phyloP scores from a whole-genome alignment of 2,113 vertebrate genomes.

The Morone saxatilis region DNA sequence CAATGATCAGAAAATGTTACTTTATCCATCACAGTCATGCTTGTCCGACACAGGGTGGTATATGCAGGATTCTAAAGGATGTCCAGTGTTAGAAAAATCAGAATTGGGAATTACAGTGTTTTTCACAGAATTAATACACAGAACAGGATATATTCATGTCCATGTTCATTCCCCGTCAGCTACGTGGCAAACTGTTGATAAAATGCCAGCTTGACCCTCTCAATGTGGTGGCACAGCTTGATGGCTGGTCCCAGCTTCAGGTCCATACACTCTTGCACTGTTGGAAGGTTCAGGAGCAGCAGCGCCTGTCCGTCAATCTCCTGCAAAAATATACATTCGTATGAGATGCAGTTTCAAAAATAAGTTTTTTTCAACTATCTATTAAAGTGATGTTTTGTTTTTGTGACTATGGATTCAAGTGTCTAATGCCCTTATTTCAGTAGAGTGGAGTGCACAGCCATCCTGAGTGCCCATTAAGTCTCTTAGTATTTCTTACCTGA shows the following conservation, averaged over 20 bases:
- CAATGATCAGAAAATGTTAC: constrained; percentile 15
- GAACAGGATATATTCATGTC: constrained; percentile 44
- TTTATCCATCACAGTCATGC: constrained; percentile 13
- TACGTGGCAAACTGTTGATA: constrained; percentile 98
- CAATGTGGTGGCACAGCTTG: constrained; percentile 98
- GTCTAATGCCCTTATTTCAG: background rate
- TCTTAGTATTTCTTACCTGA: constrained; percentile 86
- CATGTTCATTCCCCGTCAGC: constrained; percentile 61
- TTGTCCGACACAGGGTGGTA: constrained; percentile 1
- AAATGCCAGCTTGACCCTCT: constrained; percentile 98
- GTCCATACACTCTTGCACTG: constrained; percentile 99
- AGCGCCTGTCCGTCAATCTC: constrained; percentile 99
- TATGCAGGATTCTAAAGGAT: constrained; percentile 47
- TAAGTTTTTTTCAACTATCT: background rate
- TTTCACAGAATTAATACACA: constrained; percentile 51
- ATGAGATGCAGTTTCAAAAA: constrained; percentile 2
- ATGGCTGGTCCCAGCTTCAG: constrained; percentile 97
- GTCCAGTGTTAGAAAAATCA: constrained; percentile 63
- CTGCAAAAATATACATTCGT: constrained; percentile 76
- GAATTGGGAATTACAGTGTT: constrained; percentile 40
- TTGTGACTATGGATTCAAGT: background rate
- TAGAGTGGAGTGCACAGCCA: constrained; percentile 5
- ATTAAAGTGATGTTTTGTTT: constrained; percentile 1
- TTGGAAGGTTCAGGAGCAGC: constrained; percentile 95
- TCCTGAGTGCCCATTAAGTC: background rate